A percentile compares a stretch with the other conserved stretches of the same genome.
These are phyloP conservation scores for Peromyscus nudipes DNA, from an alignment of 2,797 vertebrate genomes.

Conservation along the genomic window DNA sequence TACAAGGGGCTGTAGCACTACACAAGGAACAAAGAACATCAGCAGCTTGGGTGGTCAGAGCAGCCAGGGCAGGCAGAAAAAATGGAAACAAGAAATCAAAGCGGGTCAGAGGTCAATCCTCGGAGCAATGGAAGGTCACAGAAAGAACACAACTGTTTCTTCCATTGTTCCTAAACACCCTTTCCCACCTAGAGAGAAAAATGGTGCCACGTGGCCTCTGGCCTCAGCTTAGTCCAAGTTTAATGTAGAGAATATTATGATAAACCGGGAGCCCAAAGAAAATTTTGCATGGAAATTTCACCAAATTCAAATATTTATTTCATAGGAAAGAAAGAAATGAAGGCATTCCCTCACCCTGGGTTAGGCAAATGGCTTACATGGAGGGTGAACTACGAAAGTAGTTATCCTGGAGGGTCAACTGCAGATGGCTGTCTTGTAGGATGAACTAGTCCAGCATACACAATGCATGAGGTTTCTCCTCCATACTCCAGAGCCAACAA, in stretches of 20 bases:
- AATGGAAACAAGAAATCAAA: not conserved
- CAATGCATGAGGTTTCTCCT: not conserved
- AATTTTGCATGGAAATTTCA: constrained; percentile 10
- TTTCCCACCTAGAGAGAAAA: not conserved
- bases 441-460: not conserved
- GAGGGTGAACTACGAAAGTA: not conserved
- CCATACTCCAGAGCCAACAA: not conserved
- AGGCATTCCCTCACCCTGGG: not conserved
- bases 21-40: not conserved
- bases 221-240: not conserved
- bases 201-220: not conserved
- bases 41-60: not conserved
- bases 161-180: not conserved
- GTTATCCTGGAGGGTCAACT: not conserved
- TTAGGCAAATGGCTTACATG: not conserved
- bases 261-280: not conserved
- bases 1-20: no score
- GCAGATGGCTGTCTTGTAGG: not conserved
- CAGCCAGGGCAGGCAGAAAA: not conserved
- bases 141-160: not conserved
- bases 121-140: not conserved
- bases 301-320: not conserved
- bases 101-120: not conserved
- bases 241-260: not conserved
- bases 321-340: not conserved